phyloP scores from a whole-genome alignment of 92 coral and sea anemone species.

The Zoanthus sansibaricus region DNA sequence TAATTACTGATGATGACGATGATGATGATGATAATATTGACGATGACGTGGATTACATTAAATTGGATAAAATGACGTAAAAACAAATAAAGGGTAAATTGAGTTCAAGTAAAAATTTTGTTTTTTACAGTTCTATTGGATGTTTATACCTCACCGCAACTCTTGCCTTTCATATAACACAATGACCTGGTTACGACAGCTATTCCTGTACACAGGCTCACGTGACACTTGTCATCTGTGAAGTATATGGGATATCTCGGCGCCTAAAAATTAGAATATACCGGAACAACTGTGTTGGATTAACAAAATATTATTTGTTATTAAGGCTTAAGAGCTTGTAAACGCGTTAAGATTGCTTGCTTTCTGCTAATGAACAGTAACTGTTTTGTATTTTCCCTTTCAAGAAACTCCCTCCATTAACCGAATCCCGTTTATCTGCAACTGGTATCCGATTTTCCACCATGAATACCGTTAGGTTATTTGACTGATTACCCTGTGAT shows the following conservation, averaged over 20 bases:
- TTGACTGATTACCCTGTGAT: no score
- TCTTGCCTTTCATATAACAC: conserved; percentile 5
- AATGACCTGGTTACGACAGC: conserved; percentile 34
- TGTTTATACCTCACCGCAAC: conserved; percentile 14
- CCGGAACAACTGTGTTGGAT: neutral
- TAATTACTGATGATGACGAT: no score
- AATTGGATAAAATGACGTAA: no score
- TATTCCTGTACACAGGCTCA: conserved; percentile 29
- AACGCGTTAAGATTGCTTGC: no score
- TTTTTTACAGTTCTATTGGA: no score
- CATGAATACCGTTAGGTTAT: neutral
- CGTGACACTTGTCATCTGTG: conserved; percentile 29
- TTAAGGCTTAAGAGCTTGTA: neutral
- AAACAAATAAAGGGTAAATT: no score
- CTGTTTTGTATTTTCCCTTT: neutral
- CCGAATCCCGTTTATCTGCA: neutral
- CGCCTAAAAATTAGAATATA: neutral
- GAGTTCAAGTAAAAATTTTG: no score
- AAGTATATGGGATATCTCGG: conserved; percentile 21
- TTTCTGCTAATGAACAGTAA: neutral
- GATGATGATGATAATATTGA: no score
- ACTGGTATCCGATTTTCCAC: neutral
- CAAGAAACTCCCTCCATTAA: no score
- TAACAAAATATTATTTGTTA: neutral
- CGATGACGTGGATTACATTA: no score